A percentile compares a stretch with the other conserved stretches of the same genome.
Conservation (phyloP, 37 sponge, comb jelly and placozoan genomes). For the Spongia lamella region DNA sequence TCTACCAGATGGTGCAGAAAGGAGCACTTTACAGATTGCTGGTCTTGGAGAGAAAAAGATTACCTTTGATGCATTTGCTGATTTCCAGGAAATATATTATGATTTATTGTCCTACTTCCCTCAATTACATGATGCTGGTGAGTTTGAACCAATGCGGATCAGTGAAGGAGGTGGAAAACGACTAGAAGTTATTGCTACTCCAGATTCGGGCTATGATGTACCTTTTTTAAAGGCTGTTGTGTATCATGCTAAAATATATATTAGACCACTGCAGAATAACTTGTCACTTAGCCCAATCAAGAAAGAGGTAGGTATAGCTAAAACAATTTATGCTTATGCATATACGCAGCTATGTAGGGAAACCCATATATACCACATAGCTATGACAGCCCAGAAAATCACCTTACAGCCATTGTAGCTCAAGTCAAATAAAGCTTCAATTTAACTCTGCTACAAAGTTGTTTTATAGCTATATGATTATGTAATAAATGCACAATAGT, state of each 20-base stretch:
- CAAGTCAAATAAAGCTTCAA: too few species aligned
- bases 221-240: constrained; percentile 15
- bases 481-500: too few species aligned
- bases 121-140: constrained; percentile 21
- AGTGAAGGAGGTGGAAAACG: constrained; percentile 27
- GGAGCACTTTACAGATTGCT: constrained; percentile 19
- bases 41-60: constrained; percentile 35
- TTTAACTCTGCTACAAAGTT: too few species aligned
- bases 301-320: too few species aligned
- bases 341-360: too few species aligned
- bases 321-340: too few species aligned
- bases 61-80: neutral
- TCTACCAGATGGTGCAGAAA: constrained; percentile 24
- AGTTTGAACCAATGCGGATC: constrained; percentile 31
- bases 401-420: too few species aligned
- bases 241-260: constrained; percentile 19
- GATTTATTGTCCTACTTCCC: constrained; percentile 15
- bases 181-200: constrained; percentile 18
- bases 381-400: too few species aligned
- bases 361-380: too few species aligned
- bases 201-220: constrained; percentile 20
- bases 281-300: too few species aligned
- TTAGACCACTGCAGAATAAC: constrained; percentile 27
- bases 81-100: neutral
- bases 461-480: too few species aligned